Conservation (phyloP, 2,888 invertebrate species). For the Barypeithes pellucidus region DNA sequence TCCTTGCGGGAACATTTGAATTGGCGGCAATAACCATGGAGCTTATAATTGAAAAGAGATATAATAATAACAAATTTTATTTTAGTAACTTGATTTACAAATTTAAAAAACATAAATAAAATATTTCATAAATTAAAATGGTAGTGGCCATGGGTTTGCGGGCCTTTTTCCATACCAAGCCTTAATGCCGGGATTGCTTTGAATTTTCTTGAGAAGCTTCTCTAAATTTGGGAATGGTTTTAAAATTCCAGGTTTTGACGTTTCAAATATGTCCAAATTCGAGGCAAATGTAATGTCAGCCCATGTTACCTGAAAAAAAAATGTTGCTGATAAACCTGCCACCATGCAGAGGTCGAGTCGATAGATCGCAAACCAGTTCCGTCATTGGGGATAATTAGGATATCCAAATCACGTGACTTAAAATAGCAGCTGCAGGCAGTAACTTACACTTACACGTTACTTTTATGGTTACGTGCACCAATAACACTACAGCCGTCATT, state of each 20-base stretch:
- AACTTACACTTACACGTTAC: too few species aligned
- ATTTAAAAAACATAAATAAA: slow-evolving; percentile 35
- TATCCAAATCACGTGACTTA: too few species aligned
- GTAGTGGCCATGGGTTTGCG: background rate
- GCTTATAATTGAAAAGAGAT: too few species aligned
- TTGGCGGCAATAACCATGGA: too few species aligned
- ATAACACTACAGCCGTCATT: too few species aligned
- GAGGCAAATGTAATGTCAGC: slow-evolving; percentile 36
- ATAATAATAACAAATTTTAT: too few species aligned
- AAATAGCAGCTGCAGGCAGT: too few species aligned
- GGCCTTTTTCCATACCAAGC: slow-evolving; percentile 17
- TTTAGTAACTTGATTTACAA: slow-evolving; percentile 21
- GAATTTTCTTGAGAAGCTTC: background rate
- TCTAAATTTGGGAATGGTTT: slow-evolving; percentile 16
- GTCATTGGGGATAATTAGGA: too few species aligned
- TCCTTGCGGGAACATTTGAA: too few species aligned
- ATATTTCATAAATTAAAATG: slow-evolving; percentile 4
- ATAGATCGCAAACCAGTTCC: too few species aligned
- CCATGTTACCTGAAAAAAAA: slow-evolving; percentile 39
- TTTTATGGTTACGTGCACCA: too few species aligned
- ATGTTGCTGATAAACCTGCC: background rate
- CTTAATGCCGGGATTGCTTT: slow-evolving; percentile 15
- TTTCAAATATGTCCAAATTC: background rate
- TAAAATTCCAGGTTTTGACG: background rate
- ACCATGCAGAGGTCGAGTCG: too few species aligned